These are phyloP conservation scores for Synergus itoensis DNA, from an alignment of 2,888 invertebrate genomes.

Conservation along the genomic window DNA sequence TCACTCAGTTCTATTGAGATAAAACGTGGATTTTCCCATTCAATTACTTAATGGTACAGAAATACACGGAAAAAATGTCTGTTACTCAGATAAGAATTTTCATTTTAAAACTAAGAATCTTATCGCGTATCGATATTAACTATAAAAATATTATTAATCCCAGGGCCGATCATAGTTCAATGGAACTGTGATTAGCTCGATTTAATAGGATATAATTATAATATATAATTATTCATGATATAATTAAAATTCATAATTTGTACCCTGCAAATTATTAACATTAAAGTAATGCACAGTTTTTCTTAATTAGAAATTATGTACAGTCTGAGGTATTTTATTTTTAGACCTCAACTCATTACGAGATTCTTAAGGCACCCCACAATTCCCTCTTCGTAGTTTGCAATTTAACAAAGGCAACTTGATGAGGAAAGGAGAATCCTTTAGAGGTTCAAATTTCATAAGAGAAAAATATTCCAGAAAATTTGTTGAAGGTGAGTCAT, in stretches of 20 bases:
- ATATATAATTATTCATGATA: no score
- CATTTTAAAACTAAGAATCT: not conserved
- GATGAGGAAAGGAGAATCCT: not conserved
- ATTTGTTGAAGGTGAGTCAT: not conserved
- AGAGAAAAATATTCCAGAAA: not conserved
- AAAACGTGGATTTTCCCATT: not conserved
- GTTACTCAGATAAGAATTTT: not conserved
- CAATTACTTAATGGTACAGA: not conserved
- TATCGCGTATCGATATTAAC: not conserved
- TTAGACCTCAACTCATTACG: not conserved
- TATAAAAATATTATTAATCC: not conserved
- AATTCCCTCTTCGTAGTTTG: not conserved
- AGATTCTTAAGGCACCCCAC: not conserved
- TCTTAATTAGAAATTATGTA: not conserved
- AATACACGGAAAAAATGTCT: not conserved
- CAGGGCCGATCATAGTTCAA: not conserved
- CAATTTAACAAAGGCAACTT: not conserved
- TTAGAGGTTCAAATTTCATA: not conserved
- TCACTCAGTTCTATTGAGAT: not conserved
- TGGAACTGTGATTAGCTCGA: not conserved
- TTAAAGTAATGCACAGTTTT: not conserved
- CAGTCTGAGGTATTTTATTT: not conserved
- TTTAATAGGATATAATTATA: no score
- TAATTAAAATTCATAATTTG: not conserved
- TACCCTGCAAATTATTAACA: not conserved